A percentile compares a stretch with the other conserved stretches of the same genome.
Evolutionary conservation across 2,888 invertebrate genomes (phyloP).

Genomic region (Thecocarcelia acutangulata): DNA sequence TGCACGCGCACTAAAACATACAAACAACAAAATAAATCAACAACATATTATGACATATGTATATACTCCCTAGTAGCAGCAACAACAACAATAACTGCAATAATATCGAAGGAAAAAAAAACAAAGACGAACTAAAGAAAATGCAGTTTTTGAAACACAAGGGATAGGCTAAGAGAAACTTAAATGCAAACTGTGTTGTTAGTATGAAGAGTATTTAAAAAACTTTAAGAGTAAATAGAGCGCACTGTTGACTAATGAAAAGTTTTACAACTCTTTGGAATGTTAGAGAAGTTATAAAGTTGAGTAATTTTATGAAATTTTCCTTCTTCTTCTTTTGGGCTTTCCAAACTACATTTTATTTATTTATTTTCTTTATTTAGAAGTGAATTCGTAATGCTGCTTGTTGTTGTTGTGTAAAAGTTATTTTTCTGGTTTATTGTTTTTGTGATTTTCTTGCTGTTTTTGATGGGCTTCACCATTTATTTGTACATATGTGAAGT

Average conservation of each 20-base stretch:
- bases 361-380: constrained; percentile 42
- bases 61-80: constrained; percentile 47
- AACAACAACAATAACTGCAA: constrained; percentile 32
- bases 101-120: constrained; percentile 26
- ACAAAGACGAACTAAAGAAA: constrained; percentile 44
- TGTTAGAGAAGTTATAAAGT: constrained; percentile 41
- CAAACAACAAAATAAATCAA: constrained; percentile 50
- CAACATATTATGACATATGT: constrained; percentile 52
- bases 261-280: background rate
- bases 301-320: constrained; percentile 40
- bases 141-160: constrained; percentile 38
- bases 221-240: constrained; percentile 19
- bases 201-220: background rate
- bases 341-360: constrained; percentile 42
- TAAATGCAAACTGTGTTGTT: constrained; percentile 7
- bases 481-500: constrained; percentile 68
- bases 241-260: background rate
- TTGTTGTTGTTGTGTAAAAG: constrained; percentile 40
- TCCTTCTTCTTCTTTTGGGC: constrained; percentile 26
- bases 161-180: constrained; percentile 27
- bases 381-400: constrained; percentile 54
- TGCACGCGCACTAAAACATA: constrained; percentile 65
- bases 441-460: constrained; percentile 48
- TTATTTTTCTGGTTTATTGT: constrained; percentile 37
- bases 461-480: constrained; percentile 59